Conservation (phyloP, 2,113 vertebrate species). For the Myanophis thanlyinensis region DNA sequence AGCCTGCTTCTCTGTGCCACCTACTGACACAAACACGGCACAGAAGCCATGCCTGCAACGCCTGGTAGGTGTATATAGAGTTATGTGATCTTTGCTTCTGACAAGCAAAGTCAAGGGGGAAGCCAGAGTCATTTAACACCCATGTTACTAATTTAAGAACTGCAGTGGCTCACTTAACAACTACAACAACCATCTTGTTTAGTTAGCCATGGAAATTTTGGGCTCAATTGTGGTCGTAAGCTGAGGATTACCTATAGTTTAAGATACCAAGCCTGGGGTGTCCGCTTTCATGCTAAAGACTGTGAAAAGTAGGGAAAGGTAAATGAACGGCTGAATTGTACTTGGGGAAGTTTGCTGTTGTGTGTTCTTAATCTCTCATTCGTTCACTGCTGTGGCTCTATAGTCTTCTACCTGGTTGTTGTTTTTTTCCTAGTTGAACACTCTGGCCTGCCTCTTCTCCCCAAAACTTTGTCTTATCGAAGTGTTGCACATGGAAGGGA, state of each 20-base stretch:
- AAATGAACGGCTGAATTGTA: not conserved
- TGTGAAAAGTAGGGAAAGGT: not conserved
- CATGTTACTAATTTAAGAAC: not conserved
- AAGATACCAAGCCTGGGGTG: not conserved
- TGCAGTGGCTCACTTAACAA: not conserved
- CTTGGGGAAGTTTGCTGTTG: not conserved
- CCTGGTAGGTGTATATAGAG: no score
- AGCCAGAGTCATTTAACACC: no score
- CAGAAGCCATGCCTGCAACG: no score
- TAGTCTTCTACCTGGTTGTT: not conserved
- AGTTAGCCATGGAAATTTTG: not conserved
- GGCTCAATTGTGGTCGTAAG: not conserved
- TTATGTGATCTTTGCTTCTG: no score
- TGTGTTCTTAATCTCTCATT: not conserved
- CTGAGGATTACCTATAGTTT: not conserved
- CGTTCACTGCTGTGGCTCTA: not conserved
- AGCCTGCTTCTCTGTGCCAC: no score
- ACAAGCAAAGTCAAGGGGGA: no score
- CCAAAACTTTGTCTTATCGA: no score
- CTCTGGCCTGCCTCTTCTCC: not conserved
- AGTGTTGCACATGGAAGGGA: no score
- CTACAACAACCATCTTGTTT: not conserved
- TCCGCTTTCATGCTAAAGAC: not conserved
- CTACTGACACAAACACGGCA: no score
- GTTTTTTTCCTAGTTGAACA: not conserved